A percentile compares a stretch with the other conserved stretches of the same genome.
These are phyloP conservation scores for Laspeyria flexula DNA, from an alignment of 2,888 invertebrate species.

Conservation along the genomic window DNA sequence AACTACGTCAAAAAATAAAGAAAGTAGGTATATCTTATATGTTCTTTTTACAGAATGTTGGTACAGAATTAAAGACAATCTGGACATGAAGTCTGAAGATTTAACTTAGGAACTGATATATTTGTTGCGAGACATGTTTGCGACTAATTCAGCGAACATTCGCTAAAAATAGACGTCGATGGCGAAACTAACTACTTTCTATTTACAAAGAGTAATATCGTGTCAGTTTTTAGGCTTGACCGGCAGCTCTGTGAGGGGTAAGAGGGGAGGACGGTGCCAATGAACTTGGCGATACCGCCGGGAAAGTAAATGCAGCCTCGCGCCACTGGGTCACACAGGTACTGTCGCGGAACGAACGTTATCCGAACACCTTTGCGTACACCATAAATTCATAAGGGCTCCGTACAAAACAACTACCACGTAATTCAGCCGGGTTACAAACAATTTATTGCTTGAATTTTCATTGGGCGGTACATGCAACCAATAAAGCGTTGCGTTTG, in stretches of 20 bases:
- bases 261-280: slow-evolving; percentile 64
- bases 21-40: neutral
- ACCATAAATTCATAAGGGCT: slow-evolving; percentile 55
- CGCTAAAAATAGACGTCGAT: slow-evolving; percentile 68
- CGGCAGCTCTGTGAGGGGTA: slow-evolving; percentile 35
- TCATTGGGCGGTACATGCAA: slow-evolving; percentile 55
- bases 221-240: slow-evolving; percentile 72
- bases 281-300: slow-evolving; percentile 75
- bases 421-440: slow-evolving; percentile 56
- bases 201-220: slow-evolving; percentile 72
- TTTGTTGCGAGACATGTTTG: slow-evolving; percentile 27
- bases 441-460: slow-evolving; percentile 62
- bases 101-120: slow-evolving; percentile 46
- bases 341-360: slow-evolving; percentile 63
- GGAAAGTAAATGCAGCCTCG: slow-evolving; percentile 76
- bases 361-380: slow-evolving; percentile 56
- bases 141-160: slow-evolving; percentile 37
- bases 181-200: slow-evolving; percentile 74
- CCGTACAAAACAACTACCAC: slow-evolving; percentile 48
- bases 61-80: slow-evolving; percentile 28
- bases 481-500: slow-evolving; percentile 62
- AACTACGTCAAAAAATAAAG: too few species aligned
- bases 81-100: slow-evolving; percentile 34
- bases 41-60: slow-evolving; percentile 31
- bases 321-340: slow-evolving; percentile 74